Evolutionary conservation across 2,888 invertebrate genomes (phyloP).

Genomic region (Idaea dimidiata): DNA sequence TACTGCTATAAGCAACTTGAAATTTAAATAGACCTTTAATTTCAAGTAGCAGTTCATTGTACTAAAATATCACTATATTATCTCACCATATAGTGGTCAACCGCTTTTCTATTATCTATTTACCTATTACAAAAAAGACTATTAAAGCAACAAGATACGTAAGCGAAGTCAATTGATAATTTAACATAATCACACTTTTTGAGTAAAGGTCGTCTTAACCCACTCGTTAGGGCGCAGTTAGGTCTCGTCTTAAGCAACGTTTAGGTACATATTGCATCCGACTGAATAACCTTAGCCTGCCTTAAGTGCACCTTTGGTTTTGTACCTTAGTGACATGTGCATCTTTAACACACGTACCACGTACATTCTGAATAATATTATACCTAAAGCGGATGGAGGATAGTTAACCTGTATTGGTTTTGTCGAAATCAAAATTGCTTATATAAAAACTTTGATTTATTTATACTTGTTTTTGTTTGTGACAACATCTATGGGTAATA

Average conservation of each 20-base stretch:
- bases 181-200: slow-evolving; percentile 15
- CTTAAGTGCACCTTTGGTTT: slow-evolving; percentile 31
- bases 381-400: neutral
- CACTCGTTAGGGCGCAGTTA: slow-evolving; percentile 15
- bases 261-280: slow-evolving; percentile 55
- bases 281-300: slow-evolving; percentile 67
- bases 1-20: no score
- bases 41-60: no score
- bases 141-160: slow-evolving; percentile 48
- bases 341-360: slow-evolving; percentile 25
- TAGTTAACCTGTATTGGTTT: neutral
- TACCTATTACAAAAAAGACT: no score
- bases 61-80: no score
- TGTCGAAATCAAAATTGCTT: neutral
- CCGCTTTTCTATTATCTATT: no score
- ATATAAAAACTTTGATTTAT: no score
- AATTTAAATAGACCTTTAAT: no score
- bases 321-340: slow-evolving; percentile 57
- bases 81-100: no score
- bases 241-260: slow-evolving; percentile 54
- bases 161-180: slow-evolving; percentile 32
- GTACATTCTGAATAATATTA: neutral
- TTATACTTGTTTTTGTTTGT: no score
- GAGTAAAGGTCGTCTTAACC: neutral
- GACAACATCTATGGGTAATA: no score